Conservation (phyloP, 2,888 invertebrate genomes). For the Drosophila mercatorum region DNA sequence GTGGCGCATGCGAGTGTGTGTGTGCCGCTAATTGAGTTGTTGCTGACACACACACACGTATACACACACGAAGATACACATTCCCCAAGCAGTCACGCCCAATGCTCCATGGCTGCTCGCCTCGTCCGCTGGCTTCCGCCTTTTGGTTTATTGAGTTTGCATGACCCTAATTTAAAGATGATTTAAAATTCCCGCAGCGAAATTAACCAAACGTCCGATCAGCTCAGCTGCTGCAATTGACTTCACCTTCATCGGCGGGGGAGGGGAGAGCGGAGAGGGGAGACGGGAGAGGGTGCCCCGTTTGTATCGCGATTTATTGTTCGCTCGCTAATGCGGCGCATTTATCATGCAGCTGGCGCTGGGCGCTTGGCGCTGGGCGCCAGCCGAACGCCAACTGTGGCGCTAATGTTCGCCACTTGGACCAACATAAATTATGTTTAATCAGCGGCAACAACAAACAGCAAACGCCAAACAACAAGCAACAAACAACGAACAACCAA, state of each 20-base stretch:
- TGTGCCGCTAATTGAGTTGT: slow-evolving; percentile 52
- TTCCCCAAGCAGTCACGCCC: slow-evolving; percentile 7
- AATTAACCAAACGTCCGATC: slow-evolving; percentile 70
- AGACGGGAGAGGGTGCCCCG: neutral
- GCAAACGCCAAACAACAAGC: slow-evolving; percentile 15
- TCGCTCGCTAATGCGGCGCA: slow-evolving; percentile 69
- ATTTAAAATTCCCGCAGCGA: slow-evolving; percentile 77
- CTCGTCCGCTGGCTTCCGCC: slow-evolving; percentile 26
- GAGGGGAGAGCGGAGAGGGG: neutral
- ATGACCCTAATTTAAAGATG: slow-evolving; percentile 79
- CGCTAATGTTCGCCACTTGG: slow-evolving; percentile 75
- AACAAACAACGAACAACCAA: slow-evolving; percentile 23
- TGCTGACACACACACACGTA: slow-evolving; percentile 34
- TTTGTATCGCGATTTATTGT: slow-evolving; percentile 55
- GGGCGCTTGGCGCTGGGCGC: slow-evolving; percentile 32
- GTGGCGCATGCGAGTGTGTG: slow-evolving; percentile 14
- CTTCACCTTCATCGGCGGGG: neutral
- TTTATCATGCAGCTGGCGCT: slow-evolving; percentile 68
- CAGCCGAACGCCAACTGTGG: slow-evolving; percentile 26
- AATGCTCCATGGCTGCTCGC: neutral
- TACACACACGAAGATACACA: slow-evolving; percentile 13
- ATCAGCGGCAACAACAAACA: slow-evolving; percentile 49
- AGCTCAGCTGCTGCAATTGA: slow-evolving; percentile 29
- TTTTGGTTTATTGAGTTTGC: slow-evolving; percentile 75
- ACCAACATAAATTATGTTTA: slow-evolving; percentile 70